Evolutionary conservation across 2,113 vertebrate genomes (phyloP).

Genomic region (Pleuronectes platessa): DNA sequence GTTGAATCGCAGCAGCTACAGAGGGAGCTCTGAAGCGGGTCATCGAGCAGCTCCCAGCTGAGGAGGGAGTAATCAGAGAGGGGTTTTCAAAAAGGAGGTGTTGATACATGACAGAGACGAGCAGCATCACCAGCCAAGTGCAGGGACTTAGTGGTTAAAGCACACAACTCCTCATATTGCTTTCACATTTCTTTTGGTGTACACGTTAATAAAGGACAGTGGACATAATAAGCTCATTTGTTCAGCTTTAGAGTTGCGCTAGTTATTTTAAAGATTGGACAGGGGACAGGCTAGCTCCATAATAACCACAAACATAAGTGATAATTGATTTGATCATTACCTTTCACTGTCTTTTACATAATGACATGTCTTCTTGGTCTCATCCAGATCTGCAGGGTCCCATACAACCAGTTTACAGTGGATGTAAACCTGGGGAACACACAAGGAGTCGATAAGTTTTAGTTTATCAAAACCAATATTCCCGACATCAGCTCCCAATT

Average conservation of each 20-base stretch:
- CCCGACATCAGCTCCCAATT: rapidly evolving
- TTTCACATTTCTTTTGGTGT: too few species aligned
- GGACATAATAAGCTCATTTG: too few species aligned
- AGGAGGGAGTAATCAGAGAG: too few species aligned
- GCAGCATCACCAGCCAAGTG: background rate
- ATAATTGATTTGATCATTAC: slow-evolving; percentile 57
- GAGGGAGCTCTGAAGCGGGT: too few species aligned
- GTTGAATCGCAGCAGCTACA: too few species aligned
- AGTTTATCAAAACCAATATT: background rate
- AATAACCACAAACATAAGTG: too few species aligned
- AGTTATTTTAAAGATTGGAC: too few species aligned
- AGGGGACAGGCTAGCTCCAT: too few species aligned
- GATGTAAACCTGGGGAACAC: slow-evolving; percentile 78
- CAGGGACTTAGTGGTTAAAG: background rate
- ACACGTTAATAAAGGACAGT: too few species aligned
- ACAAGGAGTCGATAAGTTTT: background rate
- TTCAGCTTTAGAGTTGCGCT: too few species aligned
- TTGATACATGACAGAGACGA: background rate
- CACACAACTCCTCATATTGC: background rate
- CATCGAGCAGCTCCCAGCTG: too few species aligned
- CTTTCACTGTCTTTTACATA: slow-evolving; percentile 65
- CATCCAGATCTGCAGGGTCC: slow-evolving; percentile 73
- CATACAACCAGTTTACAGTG: slow-evolving; percentile 80
- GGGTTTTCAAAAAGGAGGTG: too few species aligned
- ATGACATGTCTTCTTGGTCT: slow-evolving; percentile 82